Conservation (phyloP, 1,140 invertebrate genomes). For the Lucilia cuprina region DNA sequence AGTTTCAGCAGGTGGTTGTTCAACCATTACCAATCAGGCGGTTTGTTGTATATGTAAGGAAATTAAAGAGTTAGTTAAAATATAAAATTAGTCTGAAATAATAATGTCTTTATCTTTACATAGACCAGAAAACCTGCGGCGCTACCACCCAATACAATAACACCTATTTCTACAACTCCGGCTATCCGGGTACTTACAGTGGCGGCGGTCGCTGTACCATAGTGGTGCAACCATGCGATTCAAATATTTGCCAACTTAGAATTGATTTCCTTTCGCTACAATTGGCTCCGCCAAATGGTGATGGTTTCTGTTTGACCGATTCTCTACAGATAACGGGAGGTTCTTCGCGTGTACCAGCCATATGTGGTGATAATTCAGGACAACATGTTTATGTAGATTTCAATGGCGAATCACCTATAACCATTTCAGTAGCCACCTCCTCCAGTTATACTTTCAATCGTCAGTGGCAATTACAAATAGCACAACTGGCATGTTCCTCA, state of each 20-base stretch:
- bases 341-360: conserved; percentile 69
- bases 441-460: conserved; percentile 68
- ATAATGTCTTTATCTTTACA: neutral
- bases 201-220: conserved; percentile 74
- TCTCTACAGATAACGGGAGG: conserved; percentile 74
- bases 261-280: conserved; percentile 79
- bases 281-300: conserved; percentile 74
- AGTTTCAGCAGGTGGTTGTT: conserved; percentile 73
- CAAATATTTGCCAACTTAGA: conserved; percentile 78
- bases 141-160: conserved; percentile 75
- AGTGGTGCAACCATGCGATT: conserved; percentile 72
- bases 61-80: neutral
- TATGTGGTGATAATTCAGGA: conserved; percentile 83
- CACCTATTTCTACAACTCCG: conserved; percentile 81
- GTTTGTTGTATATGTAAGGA: conserved; percentile 82
- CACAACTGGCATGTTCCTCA: conserved; percentile 76
- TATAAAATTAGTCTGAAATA: neutral
- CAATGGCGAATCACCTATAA: conserved; percentile 71
- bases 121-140: conserved; percentile 76
- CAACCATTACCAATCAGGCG: conserved; percentile 69
- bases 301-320: conserved; percentile 76
- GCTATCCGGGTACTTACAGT: conserved; percentile 72
- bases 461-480: conserved; percentile 78
- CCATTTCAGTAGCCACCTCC: conserved; percentile 72
- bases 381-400: conserved; percentile 85